phyloP scores from a whole-genome alignment of 2,888 invertebrate species.

The Caenorhabditis wallacei region DNA sequence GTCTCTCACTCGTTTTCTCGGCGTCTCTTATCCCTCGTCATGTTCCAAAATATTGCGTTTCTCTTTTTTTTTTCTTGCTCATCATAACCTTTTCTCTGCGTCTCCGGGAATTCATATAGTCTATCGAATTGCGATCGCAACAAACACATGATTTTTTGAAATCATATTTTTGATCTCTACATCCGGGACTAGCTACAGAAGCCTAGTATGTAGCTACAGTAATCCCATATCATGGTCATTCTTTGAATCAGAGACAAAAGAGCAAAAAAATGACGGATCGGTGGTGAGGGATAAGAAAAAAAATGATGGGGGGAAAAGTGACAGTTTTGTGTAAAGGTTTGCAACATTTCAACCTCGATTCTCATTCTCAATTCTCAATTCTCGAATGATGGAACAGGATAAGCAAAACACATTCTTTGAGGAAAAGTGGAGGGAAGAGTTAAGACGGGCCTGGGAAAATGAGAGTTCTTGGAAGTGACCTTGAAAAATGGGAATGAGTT shows the following conservation, averaged over 20 bases:
- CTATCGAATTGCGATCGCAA: conserved; percentile 14
- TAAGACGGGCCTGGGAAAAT: background rate
- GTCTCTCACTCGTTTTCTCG: conserved; percentile 21
- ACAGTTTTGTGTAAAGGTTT: conserved; percentile 58
- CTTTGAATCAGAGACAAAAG: conserved; percentile 27
- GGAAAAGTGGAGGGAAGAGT: background rate
- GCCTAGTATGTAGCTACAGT: background rate
- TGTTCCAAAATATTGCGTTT: conserved; percentile 19
- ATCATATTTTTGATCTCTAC: background rate
- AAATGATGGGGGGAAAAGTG: conserved; percentile 37
- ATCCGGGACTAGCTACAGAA: too few relatives aligned
- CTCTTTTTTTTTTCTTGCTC: conserved; percentile 24
- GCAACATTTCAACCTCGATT: conserved; percentile 57
- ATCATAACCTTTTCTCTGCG: conserved; percentile 51
- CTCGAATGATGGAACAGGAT: conserved; percentile 18
- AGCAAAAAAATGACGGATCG: conserved; percentile 56
- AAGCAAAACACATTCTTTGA: conserved; percentile 16
- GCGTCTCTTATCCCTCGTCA: background rate
- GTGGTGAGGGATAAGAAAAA: background rate
- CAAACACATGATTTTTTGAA: conserved; percentile 14
- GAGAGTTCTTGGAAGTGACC: background rate
- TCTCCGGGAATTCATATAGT: too few relatives aligned
- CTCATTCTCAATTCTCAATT: background rate
- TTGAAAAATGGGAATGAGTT: background rate
- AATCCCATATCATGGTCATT: conserved; percentile 16